Evolutionary conservation across 2,113 vertebrate species (phyloP).

Genomic region (Clupea harengus): DNA sequence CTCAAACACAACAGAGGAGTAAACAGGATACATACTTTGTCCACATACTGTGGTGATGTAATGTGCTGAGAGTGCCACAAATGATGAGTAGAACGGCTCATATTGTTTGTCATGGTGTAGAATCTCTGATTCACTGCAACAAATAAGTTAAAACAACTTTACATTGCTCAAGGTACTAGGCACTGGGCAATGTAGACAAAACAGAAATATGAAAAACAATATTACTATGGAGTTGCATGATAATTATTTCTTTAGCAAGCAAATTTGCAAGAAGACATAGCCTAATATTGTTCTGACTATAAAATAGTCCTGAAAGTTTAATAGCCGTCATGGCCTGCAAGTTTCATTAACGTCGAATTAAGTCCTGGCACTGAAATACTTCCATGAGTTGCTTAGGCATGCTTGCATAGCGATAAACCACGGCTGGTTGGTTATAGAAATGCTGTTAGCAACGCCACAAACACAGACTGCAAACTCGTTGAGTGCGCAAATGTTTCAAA

Average conservation of each 20-base stretch:
- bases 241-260: background rate
- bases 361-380: background rate
- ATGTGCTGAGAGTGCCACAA: conserved; percentile 96
- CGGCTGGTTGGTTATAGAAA: background rate
- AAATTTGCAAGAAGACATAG: background rate
- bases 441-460: background rate
- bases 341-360: background rate
- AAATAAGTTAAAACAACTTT: conserved; percentile 36
- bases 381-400: background rate
- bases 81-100: conserved; percentile 98
- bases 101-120: conserved; percentile 98
- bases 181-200: background rate
- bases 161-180: background rate
- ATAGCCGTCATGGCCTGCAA: background rate
- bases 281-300: background rate
- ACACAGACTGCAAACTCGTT: background rate
- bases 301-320: background rate
- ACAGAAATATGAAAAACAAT: background rate
- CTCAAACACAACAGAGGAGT: background rate
- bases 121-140: conserved; percentile 89
- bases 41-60: conserved; percentile 98
- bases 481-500: background rate
- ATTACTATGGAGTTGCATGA: background rate
- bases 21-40: conserved; percentile 81
- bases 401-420: background rate